Conservation (phyloP, 2,113 vertebrate genomes). For the Dasyurus viverrinus region DNA sequence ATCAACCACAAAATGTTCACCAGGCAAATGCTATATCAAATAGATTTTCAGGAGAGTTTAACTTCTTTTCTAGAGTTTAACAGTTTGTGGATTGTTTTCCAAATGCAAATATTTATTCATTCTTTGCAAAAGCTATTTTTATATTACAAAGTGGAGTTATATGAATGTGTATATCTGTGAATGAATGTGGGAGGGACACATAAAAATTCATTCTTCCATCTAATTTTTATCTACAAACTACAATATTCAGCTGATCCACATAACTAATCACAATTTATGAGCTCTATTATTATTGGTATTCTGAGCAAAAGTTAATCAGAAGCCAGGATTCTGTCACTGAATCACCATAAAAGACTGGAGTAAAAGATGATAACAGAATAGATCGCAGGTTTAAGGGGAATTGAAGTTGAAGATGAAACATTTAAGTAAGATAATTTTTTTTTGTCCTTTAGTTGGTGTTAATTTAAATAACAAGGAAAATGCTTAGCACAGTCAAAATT, state of each 20-base stretch:
- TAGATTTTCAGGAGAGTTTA: not conserved
- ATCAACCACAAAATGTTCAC: not conserved
- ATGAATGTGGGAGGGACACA: not conserved
- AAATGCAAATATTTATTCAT: not conserved
- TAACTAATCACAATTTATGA: not conserved
- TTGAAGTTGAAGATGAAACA: not conserved
- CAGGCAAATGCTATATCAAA: not conserved
- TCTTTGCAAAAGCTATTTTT: not conserved
- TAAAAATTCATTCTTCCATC: not conserved
- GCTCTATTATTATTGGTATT: not conserved
- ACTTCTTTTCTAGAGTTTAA: not conserved
- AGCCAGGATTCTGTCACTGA: not conserved
- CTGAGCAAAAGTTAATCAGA: not conserved
- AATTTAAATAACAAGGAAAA: not conserved
- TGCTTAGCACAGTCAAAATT: not conserved
- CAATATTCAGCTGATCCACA: not conserved
- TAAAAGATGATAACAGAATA: not conserved
- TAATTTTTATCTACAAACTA: not conserved
- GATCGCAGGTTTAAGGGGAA: not conserved
- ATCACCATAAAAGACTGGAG: not conserved
- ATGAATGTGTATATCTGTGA: not conserved
- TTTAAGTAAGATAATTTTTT: not conserved
- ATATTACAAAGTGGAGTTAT: not conserved
- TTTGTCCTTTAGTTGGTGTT: not conserved
- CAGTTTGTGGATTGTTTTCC: not conserved